Evolutionary conservation across 2,113 vertebrate genomes (phyloP).

Genomic region (Heterocephalus glaber): DNA sequence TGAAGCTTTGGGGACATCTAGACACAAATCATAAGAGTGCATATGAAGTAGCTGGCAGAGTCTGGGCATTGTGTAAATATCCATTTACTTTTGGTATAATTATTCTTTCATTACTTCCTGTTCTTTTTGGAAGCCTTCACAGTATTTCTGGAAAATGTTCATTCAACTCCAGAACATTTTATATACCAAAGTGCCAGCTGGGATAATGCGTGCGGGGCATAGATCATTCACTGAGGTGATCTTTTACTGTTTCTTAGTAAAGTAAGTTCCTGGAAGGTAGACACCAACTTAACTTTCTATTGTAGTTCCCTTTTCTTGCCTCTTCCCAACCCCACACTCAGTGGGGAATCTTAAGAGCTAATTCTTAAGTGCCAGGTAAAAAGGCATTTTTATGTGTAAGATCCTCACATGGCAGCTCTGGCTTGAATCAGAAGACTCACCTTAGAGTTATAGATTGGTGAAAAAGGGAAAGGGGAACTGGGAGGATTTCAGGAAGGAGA

Average conservation of each 20-base stretch:
- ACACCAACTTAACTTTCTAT: not conserved
- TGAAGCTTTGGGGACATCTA: not conserved
- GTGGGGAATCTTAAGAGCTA: not conserved
- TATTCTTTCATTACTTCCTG: not conserved
- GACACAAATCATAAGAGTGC: not conserved
- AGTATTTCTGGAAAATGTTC: not conserved
- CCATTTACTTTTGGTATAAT: not conserved
- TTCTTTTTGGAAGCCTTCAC: not conserved
- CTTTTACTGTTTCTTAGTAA: not conserved
- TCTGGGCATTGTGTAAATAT: not conserved
- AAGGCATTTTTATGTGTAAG: not conserved
- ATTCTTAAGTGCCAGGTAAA: constrained; percentile 35
- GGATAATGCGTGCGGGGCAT: not conserved
- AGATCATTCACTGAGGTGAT: not conserved
- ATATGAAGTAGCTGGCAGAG: not conserved
- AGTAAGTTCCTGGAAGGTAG: not conserved
- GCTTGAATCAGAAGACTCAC: constrained; percentile 22
- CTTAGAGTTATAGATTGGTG: constrained; percentile 21
- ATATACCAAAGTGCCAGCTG: not conserved
- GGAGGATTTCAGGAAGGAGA: constrained; percentile 44
- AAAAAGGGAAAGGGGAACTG: not conserved
- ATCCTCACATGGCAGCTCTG: not conserved
- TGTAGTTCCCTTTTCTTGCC: not conserved
- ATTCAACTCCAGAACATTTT: not conserved
- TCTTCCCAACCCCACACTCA: not conserved